phyloP scores from a whole-genome alignment of 2,797 vertebrate genomes.

The Phylloscopus collybita region DNA sequence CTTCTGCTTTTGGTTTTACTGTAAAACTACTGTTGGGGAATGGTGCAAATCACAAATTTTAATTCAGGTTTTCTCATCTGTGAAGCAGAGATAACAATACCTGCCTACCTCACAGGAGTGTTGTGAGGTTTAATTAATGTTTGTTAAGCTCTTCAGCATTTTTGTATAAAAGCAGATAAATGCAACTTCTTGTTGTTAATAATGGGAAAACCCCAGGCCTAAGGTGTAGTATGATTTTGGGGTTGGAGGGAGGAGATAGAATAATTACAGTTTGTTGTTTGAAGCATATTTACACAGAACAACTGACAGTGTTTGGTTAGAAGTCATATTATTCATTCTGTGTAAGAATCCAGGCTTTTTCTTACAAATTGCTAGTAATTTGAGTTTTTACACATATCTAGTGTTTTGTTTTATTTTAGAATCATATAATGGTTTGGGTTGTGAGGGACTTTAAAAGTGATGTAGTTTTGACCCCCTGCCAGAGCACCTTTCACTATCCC shows the following conservation, averaged over 20 bases:
- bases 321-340: background rate
- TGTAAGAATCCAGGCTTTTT: background rate
- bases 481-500: background rate
- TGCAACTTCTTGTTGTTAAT: slow-evolving; percentile 13
- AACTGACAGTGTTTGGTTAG: background rate
- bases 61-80: slow-evolving; percentile 57
- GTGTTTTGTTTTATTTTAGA: slow-evolving; percentile 22
- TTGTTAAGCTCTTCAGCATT: slow-evolving; percentile 27
- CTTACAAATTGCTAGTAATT: background rate
- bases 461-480: background rate
- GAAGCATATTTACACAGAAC: background rate
- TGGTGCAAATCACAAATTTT: background rate
- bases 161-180: slow-evolving; percentile 43
- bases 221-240: background rate
- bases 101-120: slow-evolving; percentile 26
- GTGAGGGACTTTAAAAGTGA: background rate
- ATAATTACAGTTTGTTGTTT: background rate
- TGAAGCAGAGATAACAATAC: slow-evolving; percentile 61
- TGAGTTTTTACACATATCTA: background rate
- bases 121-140: slow-evolving; percentile 10
- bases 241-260: background rate
- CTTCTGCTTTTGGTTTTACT: background rate
- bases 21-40: background rate
- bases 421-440: background rate
- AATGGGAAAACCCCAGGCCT: background rate